Evolutionary conservation across 2,888 invertebrate genomes (phyloP).

Genomic region (Colostygia pectinataria): DNA sequence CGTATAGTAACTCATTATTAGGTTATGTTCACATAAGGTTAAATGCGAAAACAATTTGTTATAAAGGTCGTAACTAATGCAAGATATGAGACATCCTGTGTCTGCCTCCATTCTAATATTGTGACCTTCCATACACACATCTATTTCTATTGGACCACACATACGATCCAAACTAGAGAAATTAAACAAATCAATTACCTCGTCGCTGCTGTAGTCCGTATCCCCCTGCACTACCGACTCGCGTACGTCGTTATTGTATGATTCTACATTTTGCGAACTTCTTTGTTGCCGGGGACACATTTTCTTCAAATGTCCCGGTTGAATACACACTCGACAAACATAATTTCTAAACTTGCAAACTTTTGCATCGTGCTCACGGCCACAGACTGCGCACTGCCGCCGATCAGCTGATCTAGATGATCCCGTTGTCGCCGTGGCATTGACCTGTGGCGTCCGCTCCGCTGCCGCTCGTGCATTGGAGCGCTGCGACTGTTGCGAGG

Average conservation of each 20-base stretch:
- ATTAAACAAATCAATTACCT: constrained; percentile 7
- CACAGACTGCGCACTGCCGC: neutral
- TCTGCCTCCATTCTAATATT: too few relatives aligned
- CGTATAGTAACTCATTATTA: constrained; percentile 22
- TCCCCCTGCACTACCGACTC: neutral
- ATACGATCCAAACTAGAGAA: too few relatives aligned
- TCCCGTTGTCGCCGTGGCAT: too few relatives aligned
- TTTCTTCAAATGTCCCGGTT: constrained; percentile 21
- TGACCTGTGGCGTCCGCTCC: too few relatives aligned
- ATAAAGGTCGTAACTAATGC: constrained; percentile 4
- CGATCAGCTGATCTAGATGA: neutral
- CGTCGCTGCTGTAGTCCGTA: constrained; percentile 6
- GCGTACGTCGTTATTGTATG: neutral
- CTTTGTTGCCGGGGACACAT: constrained; percentile 17
- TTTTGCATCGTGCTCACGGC: neutral
- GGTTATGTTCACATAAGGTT: neutral
- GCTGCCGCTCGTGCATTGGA: too few relatives aligned
- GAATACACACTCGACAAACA: constrained; percentile 8
- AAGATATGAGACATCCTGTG: neutral
- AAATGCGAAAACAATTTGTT: neutral
- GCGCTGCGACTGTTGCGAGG: too few relatives aligned
- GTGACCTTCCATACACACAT: too few relatives aligned
- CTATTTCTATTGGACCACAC: too few relatives aligned
- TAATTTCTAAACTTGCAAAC: neutral
- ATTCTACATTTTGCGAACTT: neutral